Percentiles rank a stretch among this genome's conserved stretches.
phyloP scores from a whole-genome alignment of 2,888 invertebrate species.

The Lagria hirta region DNA sequence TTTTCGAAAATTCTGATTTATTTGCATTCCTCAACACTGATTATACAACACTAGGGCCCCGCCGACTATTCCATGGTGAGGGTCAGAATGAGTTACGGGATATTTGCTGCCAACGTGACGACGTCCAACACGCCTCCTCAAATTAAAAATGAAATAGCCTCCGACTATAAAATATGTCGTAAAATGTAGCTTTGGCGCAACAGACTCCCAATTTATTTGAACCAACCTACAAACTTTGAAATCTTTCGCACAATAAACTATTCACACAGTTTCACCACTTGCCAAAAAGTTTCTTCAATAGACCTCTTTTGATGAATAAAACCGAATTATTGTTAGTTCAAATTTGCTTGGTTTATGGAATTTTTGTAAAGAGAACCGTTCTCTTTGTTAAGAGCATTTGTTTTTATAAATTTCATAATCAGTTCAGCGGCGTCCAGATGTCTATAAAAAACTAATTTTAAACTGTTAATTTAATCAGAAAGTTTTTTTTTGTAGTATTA shows the following conservation, averaged over 20 bases:
- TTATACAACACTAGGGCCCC: no score
- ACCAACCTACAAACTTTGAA: neutral
- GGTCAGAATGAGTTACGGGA: conserved; percentile 27
- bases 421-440: no score
- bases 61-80: conserved; percentile 17
- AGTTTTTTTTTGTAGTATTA: neutral
- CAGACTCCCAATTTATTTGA: conserved; percentile 18
- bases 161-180: conserved; percentile 28
- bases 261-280: no score
- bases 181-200: conserved; percentile 23
- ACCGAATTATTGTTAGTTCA: no score
- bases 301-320: neutral
- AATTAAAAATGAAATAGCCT: conserved; percentile 30
- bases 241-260: no score
- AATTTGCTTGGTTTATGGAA: no score
- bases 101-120: conserved; percentile 27
- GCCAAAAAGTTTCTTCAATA: neutral
- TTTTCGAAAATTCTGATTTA: no score
- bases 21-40: no score
- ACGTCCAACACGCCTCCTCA: conserved; percentile 28
- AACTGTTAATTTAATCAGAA: neutral
- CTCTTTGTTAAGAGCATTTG: no score
- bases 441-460: neutral
- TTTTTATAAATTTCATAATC: neutral
- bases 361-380: no score